Conservation (phyloP, 2,113 vertebrate species). For the Arvicanthis niloticus region DNA sequence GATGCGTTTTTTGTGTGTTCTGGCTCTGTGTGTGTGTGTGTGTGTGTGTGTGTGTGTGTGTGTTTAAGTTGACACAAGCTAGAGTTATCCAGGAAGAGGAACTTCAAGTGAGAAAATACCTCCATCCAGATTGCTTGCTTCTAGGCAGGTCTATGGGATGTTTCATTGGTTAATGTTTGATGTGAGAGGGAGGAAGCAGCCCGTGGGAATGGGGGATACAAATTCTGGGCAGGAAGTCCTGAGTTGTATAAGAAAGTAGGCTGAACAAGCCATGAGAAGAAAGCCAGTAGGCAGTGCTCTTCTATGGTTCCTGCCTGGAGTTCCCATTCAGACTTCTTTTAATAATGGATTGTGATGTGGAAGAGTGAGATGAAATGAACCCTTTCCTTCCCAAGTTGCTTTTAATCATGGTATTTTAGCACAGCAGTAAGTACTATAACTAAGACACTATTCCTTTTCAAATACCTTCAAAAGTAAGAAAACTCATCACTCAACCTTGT, state of each 20-base stretch:
- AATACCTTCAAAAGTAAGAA: constrained; percentile 25
- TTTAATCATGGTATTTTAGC: not conserved
- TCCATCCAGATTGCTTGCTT: not conserved
- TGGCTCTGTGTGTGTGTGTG: too few relatives aligned
- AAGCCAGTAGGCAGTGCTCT: not conserved
- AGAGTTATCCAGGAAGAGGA: not conserved
- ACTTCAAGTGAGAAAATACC: not conserved
- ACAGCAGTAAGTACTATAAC: not conserved
- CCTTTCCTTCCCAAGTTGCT: not conserved
- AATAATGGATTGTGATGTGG: not conserved
- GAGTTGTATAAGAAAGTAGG: not conserved
- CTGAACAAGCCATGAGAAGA: not conserved
- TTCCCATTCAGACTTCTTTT: not conserved
- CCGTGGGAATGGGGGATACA: not conserved
- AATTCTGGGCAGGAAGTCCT: not conserved
- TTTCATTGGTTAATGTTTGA: not conserved
- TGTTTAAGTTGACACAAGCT: not conserved
- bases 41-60: not conserved
- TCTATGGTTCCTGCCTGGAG: not conserved
- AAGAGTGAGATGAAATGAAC: not conserved
- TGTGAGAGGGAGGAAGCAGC: not conserved
- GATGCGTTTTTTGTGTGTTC: not conserved
- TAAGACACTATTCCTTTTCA: not conserved
- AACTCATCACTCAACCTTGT: not conserved
- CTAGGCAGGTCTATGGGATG: not conserved